phyloP scores from a whole-genome alignment of 2,888 invertebrate species.

The Meandrusa payeni region DNA sequence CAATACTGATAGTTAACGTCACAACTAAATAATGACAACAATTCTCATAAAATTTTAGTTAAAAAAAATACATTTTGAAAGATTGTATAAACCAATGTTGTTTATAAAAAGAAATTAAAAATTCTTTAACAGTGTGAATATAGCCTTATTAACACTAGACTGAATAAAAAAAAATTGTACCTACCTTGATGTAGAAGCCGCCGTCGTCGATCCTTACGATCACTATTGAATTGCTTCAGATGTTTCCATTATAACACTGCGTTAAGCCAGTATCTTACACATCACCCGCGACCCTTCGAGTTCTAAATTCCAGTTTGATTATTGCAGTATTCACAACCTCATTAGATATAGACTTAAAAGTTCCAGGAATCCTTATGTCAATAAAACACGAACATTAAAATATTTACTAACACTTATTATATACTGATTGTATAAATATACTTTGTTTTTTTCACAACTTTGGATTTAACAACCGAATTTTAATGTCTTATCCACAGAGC shows the following conservation, averaged over 20 bases:
- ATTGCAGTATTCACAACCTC: slow-evolving; percentile 73
- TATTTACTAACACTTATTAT: slow-evolving; percentile 33
- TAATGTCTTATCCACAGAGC: slow-evolving; percentile 43
- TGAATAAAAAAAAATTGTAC: too few relatives aligned
- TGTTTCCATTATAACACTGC: slow-evolving; percentile 8
- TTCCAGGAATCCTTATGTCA: slow-evolving; percentile 44
- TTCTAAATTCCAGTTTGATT: slow-evolving; percentile 57
- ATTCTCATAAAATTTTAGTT: too few relatives aligned
- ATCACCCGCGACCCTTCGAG: slow-evolving; percentile 52
- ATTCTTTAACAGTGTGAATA: too few relatives aligned
- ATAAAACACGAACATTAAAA: slow-evolving; percentile 50
- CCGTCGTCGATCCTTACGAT: neutral
- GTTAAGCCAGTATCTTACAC: neutral
- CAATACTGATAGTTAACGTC: too few relatives aligned
- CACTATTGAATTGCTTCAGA: neutral
- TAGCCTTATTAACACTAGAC: too few relatives aligned
- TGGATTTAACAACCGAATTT: slow-evolving; percentile 62
- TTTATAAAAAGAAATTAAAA: too few relatives aligned
- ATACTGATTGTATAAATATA: slow-evolving; percentile 55
- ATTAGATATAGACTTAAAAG: slow-evolving; percentile 54
- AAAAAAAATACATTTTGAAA: too few relatives aligned
- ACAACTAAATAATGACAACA: too few relatives aligned
- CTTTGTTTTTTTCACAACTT: slow-evolving; percentile 68
- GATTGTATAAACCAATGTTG: too few relatives aligned
- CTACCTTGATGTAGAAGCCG: slow-evolving; percentile 5